Evolutionary conservation across 2,888 invertebrate genomes (phyloP), one percentile per base, ranked within the genome.

Genomic region (Diadegma fenestrale): DNA sequence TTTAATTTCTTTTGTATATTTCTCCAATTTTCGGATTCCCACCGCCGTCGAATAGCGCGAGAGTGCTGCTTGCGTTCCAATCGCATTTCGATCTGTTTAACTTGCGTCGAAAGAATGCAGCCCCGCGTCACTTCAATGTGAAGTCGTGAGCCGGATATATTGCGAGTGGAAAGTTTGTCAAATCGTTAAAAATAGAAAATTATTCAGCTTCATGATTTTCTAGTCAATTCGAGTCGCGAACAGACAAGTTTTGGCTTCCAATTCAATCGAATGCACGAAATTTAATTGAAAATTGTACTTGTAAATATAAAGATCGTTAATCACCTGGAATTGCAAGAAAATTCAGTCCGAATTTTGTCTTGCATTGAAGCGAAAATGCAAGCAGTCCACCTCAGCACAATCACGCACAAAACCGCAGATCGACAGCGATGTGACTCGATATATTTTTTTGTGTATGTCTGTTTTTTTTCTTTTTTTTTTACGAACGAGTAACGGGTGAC

Each of bases 401-500:
- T 76, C 54, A 41, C 66, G 66, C 51, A 66, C 8, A 54, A 77
- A n/a, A 54, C 64, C 19, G 19, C 48, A 26, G 76, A 37, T 48
- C 66, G n/a, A 26, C 68, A 37, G 26, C 61, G 78, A 58, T 78
- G 78, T 69, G 61, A 69, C 30, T 68, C 66, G 64, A 54, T 54
- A 66, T 66, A 45, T 45, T 68, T 48, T n/a, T 48, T 6, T 77
- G 26, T 43, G 37, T 41, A n/a, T 79, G 45, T 30, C 33, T 37
- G 19, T 54, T 45, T 54, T 64, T 71, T 43, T 63, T 63, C 22
- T 51, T 54, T 80, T 45, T 69, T 45, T 80, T 80, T 80, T 45
- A 64, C 78, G 64, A 78, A 71, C 87, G 86, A 90, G 90, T 91
- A 91, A 91, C 91, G 91, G 91, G 87, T 86, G 91, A 90, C 90